Evolutionary conservation across 2,888 invertebrate species (phyloP), one percentile per base, ranked within the genome.

Genomic region (Chloroclystis v-ata): DNA sequence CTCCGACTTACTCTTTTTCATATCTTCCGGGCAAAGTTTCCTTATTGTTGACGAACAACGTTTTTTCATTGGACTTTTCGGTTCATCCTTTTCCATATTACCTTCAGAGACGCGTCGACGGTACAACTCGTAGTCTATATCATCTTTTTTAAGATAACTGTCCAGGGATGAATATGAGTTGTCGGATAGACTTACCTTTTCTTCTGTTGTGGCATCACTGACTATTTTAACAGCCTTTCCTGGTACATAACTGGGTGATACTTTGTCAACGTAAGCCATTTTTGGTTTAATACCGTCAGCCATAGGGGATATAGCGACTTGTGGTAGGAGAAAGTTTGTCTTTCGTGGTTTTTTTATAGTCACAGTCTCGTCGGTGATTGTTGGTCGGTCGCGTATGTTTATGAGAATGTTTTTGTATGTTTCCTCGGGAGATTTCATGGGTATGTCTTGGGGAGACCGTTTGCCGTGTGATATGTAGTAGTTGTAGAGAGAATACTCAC

Each of bases 221-320:
- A 92, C 86, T 20, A 94, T 91, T 80, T 94, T 92, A 9, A 94
- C 93, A 0, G 93, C 93, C 73, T 93, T 93, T 1, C 94, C 94
- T 0, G 94, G 94, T 26, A 91, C 86, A 52, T 88, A 86, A 0
- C 68, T 75, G 0, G 75, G 47, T 0, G 82, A 73, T 0, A 81
- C 82, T 54, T 78, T 79, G 28, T 86, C 86, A 1, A 79, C 5
- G 62, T 82, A 89, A 26, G 87, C 89, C 60, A 83, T 71, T 71
- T 84, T 85, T 0, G 88, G 89, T 43, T 78, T 80, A 0, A 78
- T 54, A 0, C 60, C 40, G 10, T 75, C 77, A 1, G 60, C 49
- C 0, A 75, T 37, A 0, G 86, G 86, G 51, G 78, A 79, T 13
- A 86, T 73, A 0, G 73, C 72, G 24, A 86, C 83, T 11, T 69